phyloP scores from a whole-genome alignment of 1,140 invertebrate species.

The Drosophila prosaltans region DNA sequence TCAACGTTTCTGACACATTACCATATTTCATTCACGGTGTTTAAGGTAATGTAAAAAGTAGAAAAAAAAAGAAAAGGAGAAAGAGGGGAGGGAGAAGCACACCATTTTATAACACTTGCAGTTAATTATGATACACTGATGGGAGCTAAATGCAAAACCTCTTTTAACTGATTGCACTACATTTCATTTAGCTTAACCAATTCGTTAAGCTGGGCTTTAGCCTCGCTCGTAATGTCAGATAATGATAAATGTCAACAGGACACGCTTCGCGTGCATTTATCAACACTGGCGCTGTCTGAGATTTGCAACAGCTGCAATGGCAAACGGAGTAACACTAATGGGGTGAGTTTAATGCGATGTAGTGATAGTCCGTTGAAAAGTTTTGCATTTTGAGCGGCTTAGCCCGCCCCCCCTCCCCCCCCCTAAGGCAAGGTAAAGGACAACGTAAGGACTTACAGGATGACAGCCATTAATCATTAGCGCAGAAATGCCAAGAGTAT shows the following conservation, averaged over 20 bases:
- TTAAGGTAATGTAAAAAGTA: too few relatives aligned
- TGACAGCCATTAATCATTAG: slow-evolving; percentile 77
- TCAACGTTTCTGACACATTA: slow-evolving; percentile 47
- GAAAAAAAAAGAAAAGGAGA: slow-evolving; percentile 19
- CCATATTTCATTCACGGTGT: slow-evolving; percentile 5
- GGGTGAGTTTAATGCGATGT: slow-evolving; percentile 17
- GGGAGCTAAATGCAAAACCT: not conserved
- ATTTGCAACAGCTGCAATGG: slow-evolving; percentile 77
- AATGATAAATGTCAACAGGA: slow-evolving; percentile 49
- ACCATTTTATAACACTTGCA: slow-evolving; percentile 49
- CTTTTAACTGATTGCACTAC: not conserved
- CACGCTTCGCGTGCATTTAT: slow-evolving; percentile 69
- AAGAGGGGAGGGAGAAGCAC: slow-evolving; percentile 27
- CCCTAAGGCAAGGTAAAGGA: slow-evolving; percentile 44
- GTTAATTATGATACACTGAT: not conserved
- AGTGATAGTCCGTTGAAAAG: slow-evolving; percentile 30
- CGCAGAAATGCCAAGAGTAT: slow-evolving; percentile 61
- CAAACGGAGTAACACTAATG: slow-evolving; percentile 4
- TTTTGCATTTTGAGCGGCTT: slow-evolving; percentile 62
- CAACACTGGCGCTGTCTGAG: slow-evolving; percentile 64
- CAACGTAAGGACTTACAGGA: slow-evolving; percentile 38
- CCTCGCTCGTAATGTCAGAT: slow-evolving; percentile 34
- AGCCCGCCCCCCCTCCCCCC: not conserved
- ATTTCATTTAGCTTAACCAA: slow-evolving; percentile 15
- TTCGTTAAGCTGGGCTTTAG: slow-evolving; percentile 47